Evolutionary conservation across 2,113 vertebrate species (phyloP).

Genomic region (Heterotilapia buettikoferi): DNA sequence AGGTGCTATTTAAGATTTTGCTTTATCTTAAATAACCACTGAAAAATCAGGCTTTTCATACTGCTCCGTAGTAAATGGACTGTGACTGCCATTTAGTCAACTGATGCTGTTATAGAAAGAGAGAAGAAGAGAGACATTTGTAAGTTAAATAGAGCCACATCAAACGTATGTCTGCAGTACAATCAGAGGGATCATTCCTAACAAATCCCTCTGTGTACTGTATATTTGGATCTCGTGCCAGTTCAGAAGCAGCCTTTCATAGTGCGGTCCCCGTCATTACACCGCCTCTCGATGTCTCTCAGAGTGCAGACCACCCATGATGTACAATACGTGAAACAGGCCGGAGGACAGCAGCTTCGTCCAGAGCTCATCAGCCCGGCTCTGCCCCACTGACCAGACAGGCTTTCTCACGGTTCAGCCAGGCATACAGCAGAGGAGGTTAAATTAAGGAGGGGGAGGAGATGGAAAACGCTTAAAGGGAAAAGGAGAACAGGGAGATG

Average conservation of each 20-base stretch:
- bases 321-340: slow-evolving; percentile 7
- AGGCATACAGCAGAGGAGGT: slow-evolving; percentile 26
- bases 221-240: neutral
- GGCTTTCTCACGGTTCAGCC: slow-evolving; percentile 62
- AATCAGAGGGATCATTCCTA: neutral
- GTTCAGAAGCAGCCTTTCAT: neutral
- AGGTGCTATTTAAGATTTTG: neutral
- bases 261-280: neutral
- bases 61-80: neutral
- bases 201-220: neutral
- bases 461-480: neutral
- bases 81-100: neutral
- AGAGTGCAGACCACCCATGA: slow-evolving; percentile 29
- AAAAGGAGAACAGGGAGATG: neutral
- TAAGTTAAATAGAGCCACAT: neutral
- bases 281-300: neutral
- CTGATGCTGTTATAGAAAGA: neutral
- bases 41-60: neutral
- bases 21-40: neutral
- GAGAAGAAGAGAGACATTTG: neutral
- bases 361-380: slow-evolving; percentile 41
- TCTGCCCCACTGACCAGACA: slow-evolving; percentile 22
- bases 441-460: neutral
- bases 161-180: neutral
- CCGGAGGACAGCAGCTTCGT: slow-evolving; percentile 21